phyloP scores from a whole-genome alignment of 2,113 vertebrate genomes.

The Lates calcarifer region DNA sequence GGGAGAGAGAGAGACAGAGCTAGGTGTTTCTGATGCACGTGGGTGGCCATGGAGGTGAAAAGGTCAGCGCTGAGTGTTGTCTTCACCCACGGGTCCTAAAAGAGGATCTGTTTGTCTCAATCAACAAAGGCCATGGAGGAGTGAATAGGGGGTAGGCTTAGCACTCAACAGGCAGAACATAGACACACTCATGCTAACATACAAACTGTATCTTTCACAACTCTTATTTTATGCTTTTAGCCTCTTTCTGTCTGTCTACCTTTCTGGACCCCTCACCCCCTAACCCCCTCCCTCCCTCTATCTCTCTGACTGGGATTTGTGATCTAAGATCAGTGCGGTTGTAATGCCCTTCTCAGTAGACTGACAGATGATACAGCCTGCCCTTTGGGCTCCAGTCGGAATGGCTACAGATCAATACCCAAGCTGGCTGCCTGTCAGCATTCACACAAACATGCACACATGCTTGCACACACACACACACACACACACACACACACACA shows the following conservation, averaged over 20 bases:
- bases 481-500: slow-evolving; percentile 6
- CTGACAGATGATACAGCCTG: slow-evolving; percentile 77
- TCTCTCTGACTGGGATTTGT: slow-evolving; percentile 59
- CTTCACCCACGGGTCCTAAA: slow-evolving; percentile 27
- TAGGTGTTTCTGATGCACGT: background rate
- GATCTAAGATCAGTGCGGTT: slow-evolving; percentile 64
- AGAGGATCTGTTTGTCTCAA: slow-evolving; percentile 61
- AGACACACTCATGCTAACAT: slow-evolving; percentile 4
- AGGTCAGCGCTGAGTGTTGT: slow-evolving; percentile 32
- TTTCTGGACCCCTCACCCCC: background rate
- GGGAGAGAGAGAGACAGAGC: slow-evolving; percentile 3
- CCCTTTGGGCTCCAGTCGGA: slow-evolving; percentile 72
- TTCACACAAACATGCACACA: slow-evolving; percentile 43
- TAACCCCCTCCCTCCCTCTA: background rate
- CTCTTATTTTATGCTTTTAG: slow-evolving; percentile 43
- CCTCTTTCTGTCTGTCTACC: slow-evolving; percentile 8
- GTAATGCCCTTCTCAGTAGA: slow-evolving; percentile 71
- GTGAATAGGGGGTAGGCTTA: slow-evolving; percentile 1
- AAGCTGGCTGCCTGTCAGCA: slow-evolving; percentile 73
- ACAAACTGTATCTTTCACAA: background rate
- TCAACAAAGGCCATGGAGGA: slow-evolving; percentile 36
- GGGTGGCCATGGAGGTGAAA: slow-evolving; percentile 67
- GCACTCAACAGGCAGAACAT: background rate
- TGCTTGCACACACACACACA: slow-evolving; percentile 10
- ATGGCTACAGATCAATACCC: slow-evolving; percentile 78